Base-by-base conservation (phyloP, 1,140 invertebrate genomes). In the Phymastichus coffea region DNA sequence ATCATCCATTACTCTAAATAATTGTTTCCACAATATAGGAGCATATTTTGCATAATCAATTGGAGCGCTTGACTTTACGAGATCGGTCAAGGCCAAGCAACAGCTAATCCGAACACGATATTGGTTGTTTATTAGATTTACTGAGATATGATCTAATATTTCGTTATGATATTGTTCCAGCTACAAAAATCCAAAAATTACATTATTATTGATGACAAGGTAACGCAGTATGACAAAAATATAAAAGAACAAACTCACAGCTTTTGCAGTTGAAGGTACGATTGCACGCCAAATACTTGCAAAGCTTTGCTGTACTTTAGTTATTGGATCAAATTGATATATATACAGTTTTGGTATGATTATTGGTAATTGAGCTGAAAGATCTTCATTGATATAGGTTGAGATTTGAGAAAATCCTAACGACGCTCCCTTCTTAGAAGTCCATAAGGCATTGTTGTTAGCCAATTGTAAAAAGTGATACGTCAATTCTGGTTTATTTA, bases 391-490 rank as follows among this genome's bases (percentile, higher is more conserved):
- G 7, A 92, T 92, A 66, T 90, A 84, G 43, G 86, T 80, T 0
- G 92, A 90, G 44, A 96, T 91, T 0, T 88, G 89, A 38, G 90
- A 88, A 74, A 97, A 92, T 2, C 93, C 93, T 82, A 95, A 95
- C 1, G 94, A 93, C 33, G 94, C 93, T 26, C 94, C 94, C 84
- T 88, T 87, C 79, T 93, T 94, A 1, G 93, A 94, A 68, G 93
- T 95, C 94, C 94, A 98, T 20, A 92, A 84, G 4, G 92, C 88
- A 80, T 97, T 94, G 70, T 97, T 91, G 82, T 96, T 95, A 4
- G 94, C 94, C 55, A 98, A 79, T 75, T 95, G 89, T 88, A 97
- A 92, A 72, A 98, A 98, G 77, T 94, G 92, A 77, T 97, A 98
- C 59, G 97, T 87, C 40, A 98, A 83, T 76, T 97, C 94, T 0